Evolutionary conservation across 2,888 invertebrate species (phyloP).

Genomic region (Agrilus mali): DNA sequence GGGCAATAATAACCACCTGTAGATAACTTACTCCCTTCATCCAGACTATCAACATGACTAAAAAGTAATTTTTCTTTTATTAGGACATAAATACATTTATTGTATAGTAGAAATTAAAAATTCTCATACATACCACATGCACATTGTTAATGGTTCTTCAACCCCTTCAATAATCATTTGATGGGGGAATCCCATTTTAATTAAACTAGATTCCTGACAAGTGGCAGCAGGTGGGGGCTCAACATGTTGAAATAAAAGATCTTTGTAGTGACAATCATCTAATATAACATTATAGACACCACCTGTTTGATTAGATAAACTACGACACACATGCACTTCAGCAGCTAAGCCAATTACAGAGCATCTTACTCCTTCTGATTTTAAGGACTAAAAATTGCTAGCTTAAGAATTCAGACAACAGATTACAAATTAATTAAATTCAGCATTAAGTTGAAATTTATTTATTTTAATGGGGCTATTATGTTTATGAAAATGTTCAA

Average conservation of each 20-base stretch:
- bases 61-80: conserved; percentile 15
- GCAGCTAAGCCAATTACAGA: conserved; percentile 93
- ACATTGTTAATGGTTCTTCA: conserved; percentile 63
- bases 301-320: conserved; percentile 73
- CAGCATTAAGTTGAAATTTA: no score
- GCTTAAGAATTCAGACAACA: neutral
- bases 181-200: conserved; percentile 96
- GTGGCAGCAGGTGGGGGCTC: conserved; percentile 63
- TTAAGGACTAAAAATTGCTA: conserved; percentile 44
- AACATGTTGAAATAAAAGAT: conserved; percentile 50
- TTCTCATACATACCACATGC: conserved; percentile 61
- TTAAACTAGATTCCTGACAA: conserved; percentile 60
- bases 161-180: conserved; percentile 46
- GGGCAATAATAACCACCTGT: conserved; percentile 79
- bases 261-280: conserved; percentile 66
- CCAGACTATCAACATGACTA: conserved; percentile 71
- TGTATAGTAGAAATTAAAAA: neutral
- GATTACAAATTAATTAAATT: no score
- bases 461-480: no score
- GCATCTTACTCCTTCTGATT: conserved; percentile 74
- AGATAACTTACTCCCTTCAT: conserved; percentile 52
- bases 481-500: no score
- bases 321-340: conserved; percentile 84
- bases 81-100: neutral
- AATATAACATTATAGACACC: conserved; percentile 80